phyloP scores from a whole-genome alignment of 1,140 invertebrate genomes.

The Lethocerus indicus region DNA sequence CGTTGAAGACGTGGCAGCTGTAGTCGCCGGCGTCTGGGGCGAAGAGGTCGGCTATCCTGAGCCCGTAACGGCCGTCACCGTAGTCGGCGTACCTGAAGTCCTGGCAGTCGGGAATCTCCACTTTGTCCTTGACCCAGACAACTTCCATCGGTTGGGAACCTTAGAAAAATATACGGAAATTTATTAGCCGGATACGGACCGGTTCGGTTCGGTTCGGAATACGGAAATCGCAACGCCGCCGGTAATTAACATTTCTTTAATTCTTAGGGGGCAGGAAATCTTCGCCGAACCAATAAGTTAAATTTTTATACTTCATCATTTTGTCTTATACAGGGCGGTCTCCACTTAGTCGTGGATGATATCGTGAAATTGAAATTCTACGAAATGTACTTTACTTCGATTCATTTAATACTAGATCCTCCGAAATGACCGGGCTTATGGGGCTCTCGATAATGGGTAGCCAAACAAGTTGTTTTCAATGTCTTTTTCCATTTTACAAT shows the following conservation, averaged over 20 bases:
- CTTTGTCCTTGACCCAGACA: constrained; percentile 50
- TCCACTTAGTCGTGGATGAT: no score
- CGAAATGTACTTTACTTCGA: no score
- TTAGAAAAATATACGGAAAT: constrained; percentile 21
- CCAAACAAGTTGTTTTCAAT: no score
- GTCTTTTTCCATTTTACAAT: no score
- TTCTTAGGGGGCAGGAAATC: not conserved
- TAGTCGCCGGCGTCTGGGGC: constrained; percentile 53
- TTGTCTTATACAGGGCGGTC: not conserved
- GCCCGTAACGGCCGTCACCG: constrained; percentile 36
- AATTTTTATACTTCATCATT: not conserved
- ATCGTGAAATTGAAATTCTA: no score
- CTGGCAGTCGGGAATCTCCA: constrained; percentile 44
- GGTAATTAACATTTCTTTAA: not conserved
- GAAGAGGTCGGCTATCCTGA: constrained; percentile 44
- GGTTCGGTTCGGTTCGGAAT: no score
- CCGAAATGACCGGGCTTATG: no score
- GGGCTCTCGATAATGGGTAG: no score
- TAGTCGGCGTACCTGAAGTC: constrained; percentile 41
- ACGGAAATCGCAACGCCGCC: no score
- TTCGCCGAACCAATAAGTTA: not conserved
- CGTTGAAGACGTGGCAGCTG: constrained; percentile 42
- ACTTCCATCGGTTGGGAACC: constrained; percentile 44
- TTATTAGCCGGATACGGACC: no score
- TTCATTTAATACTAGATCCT: no score